Percentiles rank a stretch among this genome's conserved stretches.
These are phyloP conservation scores for Biston betularia DNA, from an alignment of 2,888 invertebrate species.

Conservation along the genomic window DNA sequence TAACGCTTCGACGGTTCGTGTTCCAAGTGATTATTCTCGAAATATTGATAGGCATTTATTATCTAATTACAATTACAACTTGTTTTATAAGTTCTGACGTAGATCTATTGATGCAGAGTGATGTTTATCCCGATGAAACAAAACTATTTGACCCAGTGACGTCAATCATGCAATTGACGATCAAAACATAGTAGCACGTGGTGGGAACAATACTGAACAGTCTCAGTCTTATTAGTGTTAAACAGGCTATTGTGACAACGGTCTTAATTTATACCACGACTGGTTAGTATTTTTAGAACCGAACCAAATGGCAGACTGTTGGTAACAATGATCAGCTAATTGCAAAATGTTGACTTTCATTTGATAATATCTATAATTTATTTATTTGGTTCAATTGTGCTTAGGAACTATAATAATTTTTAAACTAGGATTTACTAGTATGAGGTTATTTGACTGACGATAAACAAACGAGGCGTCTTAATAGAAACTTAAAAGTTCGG, in stretches of 20 bases:
- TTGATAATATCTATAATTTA: neutral
- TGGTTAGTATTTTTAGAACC: conserved; percentile 41
- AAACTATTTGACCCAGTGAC: conserved; percentile 29
- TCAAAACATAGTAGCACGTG: conserved; percentile 14
- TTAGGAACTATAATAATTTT: neutral
- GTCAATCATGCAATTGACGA: conserved; percentile 22
- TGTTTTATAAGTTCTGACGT: neutral
- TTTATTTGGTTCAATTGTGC: neutral
- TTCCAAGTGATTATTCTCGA: neutral
- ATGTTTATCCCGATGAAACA: conserved; percentile 23
- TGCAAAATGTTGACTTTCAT: neutral
- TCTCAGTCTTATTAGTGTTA: conserved; percentile 19
- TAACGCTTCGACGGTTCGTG: neutral
- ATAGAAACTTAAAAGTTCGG: too few species aligned
- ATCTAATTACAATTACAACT: neutral
- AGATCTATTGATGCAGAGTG: conserved; percentile 3
- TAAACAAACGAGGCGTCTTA: too few species aligned
- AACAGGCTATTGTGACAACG: conserved; percentile 28
- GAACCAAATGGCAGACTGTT: conserved; percentile 27
- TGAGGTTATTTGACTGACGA: too few species aligned
- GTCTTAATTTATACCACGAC: conserved; percentile 35
- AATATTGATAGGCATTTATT: neutral
- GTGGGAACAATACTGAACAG: conserved; percentile 22
- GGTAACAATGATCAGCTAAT: neutral
- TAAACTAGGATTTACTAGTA: too few species aligned